These are phyloP conservation scores for Phenganax marumi DNA, from an alignment of 92 coral and sea anemone species.

Conservation along the genomic window DNA sequence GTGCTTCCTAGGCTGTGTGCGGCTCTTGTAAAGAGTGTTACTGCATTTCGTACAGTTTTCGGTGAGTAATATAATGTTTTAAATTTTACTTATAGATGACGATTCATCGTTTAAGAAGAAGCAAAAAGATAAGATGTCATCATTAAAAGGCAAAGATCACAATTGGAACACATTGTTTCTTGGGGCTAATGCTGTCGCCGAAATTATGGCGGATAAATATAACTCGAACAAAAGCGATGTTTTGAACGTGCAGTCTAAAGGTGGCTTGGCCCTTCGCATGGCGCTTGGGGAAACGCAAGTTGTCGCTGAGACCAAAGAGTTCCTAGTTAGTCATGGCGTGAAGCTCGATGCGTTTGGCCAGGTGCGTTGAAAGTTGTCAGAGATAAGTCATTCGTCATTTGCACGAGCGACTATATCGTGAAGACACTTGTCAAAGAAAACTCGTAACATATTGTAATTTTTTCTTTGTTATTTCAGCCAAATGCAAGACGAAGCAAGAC, in stretches of 20 bases:
- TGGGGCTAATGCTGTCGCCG: slow-evolving; percentile 94
- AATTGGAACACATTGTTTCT: slow-evolving; percentile 95
- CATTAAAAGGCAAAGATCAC: slow-evolving; percentile 77
- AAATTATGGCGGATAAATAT: slow-evolving; percentile 93
- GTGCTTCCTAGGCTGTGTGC: no score
- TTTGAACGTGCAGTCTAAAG: slow-evolving; percentile 78
- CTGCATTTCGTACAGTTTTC: background rate
- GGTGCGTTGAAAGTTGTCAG: slow-evolving; percentile 47
- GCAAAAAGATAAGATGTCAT: slow-evolving; percentile 68
- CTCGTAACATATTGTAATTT: background rate
- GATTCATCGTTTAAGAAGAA: slow-evolving; percentile 71
- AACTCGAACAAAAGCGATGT: slow-evolving; percentile 84
- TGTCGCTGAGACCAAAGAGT: slow-evolving; percentile 95
- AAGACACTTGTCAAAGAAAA: background rate
- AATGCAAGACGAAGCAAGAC: slow-evolving; percentile 86
- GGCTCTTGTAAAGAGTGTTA: no score
- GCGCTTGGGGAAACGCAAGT: slow-evolving; percentile 98
- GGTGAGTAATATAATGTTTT: background rate
- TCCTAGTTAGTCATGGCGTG: slow-evolving; percentile 78
- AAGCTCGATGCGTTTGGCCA: slow-evolving; percentile 97
- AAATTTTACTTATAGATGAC: background rate
- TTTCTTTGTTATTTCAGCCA: slow-evolving; percentile 54
- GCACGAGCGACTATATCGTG: background rate
- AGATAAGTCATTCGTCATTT: no score
- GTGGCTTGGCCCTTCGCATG: slow-evolving; percentile 93